Evolutionary conservation across 2,888 invertebrate species (phyloP).

Genomic region (Galeruca laticollis): DNA sequence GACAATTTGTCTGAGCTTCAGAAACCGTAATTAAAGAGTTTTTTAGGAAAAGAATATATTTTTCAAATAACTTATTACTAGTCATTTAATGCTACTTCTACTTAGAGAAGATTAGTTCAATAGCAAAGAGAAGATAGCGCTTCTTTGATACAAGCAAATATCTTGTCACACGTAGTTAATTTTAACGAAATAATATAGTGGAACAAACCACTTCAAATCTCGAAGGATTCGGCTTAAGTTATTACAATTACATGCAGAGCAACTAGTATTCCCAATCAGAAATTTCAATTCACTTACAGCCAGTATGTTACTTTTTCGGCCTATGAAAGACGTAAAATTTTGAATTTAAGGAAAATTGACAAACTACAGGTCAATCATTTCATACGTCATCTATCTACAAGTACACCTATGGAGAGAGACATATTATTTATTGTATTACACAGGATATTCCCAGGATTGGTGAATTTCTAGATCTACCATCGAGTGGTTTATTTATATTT

Average conservation of each 20-base stretch:
- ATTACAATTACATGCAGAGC: neutral
- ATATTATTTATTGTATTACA: too few species aligned
- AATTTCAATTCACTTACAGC: too few species aligned
- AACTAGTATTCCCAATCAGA: neutral
- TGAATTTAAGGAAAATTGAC: too few species aligned
- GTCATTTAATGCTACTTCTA: conserved; percentile 50
- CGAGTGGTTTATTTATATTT: too few species aligned
- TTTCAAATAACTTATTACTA: conserved; percentile 53
- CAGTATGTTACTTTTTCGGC: too few species aligned
- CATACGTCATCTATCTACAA: too few species aligned
- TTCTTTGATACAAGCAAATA: conserved; percentile 1
- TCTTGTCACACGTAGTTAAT: conserved; percentile 17
- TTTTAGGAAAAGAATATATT: conserved; percentile 39
- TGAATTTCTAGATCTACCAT: too few species aligned
- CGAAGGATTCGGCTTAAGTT: neutral
- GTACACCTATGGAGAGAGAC: too few species aligned
- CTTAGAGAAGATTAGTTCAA: conserved; percentile 24
- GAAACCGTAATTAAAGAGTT: conserved; percentile 43
- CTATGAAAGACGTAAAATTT: too few species aligned
- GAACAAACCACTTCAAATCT: neutral
- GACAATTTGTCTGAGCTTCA: conserved; percentile 50
- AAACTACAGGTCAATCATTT: too few species aligned
- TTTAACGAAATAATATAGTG: neutral
- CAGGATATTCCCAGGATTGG: too few species aligned
- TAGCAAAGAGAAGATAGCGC: neutral